These are phyloP conservation scores for Falco rusticolus DNA, from an alignment of 2,797 vertebrate species.

Conservation along the genomic window DNA sequence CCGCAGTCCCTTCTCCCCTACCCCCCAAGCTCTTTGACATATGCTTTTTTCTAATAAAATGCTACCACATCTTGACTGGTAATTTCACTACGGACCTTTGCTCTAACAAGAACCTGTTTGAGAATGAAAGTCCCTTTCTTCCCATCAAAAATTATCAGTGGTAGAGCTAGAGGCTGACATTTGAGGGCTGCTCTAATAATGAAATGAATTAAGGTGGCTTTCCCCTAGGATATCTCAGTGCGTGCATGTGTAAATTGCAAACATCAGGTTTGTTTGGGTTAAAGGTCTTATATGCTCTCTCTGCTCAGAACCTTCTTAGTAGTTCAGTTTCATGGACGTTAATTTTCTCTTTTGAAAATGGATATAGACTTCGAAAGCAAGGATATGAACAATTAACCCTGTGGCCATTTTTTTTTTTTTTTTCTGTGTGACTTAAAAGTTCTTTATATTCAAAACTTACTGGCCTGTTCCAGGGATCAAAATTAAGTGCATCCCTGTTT, in stretches of 20 bases:
- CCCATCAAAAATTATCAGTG: background rate
- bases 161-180: background rate
- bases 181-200: background rate
- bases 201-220: background rate
- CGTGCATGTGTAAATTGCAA: background rate
- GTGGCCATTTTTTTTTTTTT: background rate
- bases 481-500: background rate
- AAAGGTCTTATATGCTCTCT: background rate
- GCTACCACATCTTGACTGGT: background rate
- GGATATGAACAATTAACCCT: background rate
- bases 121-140: background rate
- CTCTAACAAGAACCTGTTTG: background rate
- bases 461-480: background rate
- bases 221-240: background rate
- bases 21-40: background rate
- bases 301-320: background rate
- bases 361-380: background rate
- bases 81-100: background rate
- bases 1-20: accelerated
- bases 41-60: background rate
- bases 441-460: background rate
- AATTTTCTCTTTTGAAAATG: background rate
- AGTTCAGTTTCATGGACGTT: background rate
- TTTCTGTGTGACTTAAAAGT: background rate
- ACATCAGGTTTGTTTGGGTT: background rate